Evolutionary conservation across 2,888 invertebrate genomes (phyloP), one percentile per base, ranked within the genome.

Genomic region (Actias luna): DNA sequence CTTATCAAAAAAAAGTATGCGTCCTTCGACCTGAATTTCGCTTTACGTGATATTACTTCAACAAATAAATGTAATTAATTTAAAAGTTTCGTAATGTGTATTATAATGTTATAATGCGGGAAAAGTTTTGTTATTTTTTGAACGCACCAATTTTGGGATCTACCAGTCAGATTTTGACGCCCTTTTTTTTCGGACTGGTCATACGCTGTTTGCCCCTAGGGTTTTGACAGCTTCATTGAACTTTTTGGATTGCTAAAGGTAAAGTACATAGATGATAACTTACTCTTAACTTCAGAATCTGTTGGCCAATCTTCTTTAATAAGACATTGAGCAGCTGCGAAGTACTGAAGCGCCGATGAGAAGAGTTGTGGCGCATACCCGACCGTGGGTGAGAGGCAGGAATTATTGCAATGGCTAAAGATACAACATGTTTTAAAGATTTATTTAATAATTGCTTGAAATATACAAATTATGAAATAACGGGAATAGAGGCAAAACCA

Each of bases 291-390:
- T 31, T 63, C 12, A 14, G 64, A 62, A 46, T 70, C 65, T 16
- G 67, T 65, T 14, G 67, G 64, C 64, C 67, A 70, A 12, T 67
- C 60, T 4, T 64, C 65, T 7, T 18, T 57, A 1, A 74, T 63
- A 0, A 71, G 61, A 5, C 69, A 69, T 66, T 73, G 71, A 52
- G 76, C 71, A 42, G 76, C 71, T 16, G 73, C 69, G 35, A 80
- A 69, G 10, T 72, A 71, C 14, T 74, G 65, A 10, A 76, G 61
- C 0, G 75, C 72, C 10, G 75, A 66, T 16, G 68, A 58, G 59
- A 77, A 76, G 0, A 69, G 35, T n/a, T 68, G 33, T 35, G 62
- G 62, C 4, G 58, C 62, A 31, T 12, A 2, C 18, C 62, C 62
- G n/a, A 50, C 27, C 25, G 58, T 62, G 3, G 62, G 62, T 2